These are phyloP conservation scores for Poeciliopsis presidionis DNA, from an alignment of 2,797 vertebrate genomes.

Conservation along the genomic window DNA sequence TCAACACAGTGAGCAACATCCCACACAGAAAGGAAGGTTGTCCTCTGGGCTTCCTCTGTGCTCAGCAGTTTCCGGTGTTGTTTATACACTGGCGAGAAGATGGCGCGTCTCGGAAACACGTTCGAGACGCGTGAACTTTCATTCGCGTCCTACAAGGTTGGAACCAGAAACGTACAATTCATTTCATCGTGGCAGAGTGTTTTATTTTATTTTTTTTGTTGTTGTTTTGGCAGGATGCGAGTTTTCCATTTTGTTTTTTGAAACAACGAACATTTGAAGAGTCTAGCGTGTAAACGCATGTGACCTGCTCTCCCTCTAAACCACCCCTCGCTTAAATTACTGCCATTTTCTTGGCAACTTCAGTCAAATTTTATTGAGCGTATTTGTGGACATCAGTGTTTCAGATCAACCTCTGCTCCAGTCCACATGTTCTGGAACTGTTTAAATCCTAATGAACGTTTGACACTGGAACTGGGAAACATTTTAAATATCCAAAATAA, in stretches of 20 bases:
- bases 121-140: neutral
- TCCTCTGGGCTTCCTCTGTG: slow-evolving; percentile 7
- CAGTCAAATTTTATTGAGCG: neutral
- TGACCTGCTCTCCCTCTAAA: neutral
- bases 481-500: too few species aligned
- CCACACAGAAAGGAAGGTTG: slow-evolving; percentile 16
- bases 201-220: too few species aligned
- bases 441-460: neutral
- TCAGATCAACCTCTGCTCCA: neutral
- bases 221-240: neutral
- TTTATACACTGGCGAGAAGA: neutral
- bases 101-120: neutral
- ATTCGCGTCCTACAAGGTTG: neutral
- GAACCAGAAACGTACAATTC: neutral
- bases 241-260: neutral
- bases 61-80: neutral
- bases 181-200: neutral
- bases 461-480: too few species aligned
- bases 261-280: neutral
- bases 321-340: neutral
- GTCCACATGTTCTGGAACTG: neutral
- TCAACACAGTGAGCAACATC: slow-evolving; percentile 59
- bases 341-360: neutral
- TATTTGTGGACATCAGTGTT: neutral
- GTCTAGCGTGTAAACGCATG: too few species aligned